Percentiles rank a stretch among this genome's conserved stretches.
Evolutionary conservation across 2,797 vertebrate genomes (phyloP).

Genomic region (Rhynchonycteris naso): DNA sequence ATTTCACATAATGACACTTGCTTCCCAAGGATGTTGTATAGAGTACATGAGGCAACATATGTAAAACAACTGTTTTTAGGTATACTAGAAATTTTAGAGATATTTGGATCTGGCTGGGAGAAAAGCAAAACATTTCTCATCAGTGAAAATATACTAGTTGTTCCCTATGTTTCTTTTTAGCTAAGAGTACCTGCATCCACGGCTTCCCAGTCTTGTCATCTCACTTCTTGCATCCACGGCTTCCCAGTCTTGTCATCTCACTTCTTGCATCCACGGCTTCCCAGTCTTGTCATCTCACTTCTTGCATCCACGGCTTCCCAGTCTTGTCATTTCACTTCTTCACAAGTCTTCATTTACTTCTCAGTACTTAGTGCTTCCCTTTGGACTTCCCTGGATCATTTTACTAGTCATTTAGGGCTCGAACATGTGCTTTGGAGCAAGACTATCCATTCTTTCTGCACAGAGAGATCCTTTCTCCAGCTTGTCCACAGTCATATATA

Average conservation of each 20-base stretch:
- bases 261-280: neutral
- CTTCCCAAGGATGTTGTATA: neutral
- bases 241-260: neutral
- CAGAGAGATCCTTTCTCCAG: neutral
- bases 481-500: neutral
- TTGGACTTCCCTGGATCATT: neutral
- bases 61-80: neutral
- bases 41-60: slow-evolving; percentile 3
- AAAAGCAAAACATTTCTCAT: neutral
- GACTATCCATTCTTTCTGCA: neutral
- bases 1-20: neutral
- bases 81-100: neutral
- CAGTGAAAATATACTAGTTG: slow-evolving; percentile 4
- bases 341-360: neutral
- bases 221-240: neutral
- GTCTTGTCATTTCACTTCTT: neutral
- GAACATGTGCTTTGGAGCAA: neutral
- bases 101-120: neutral
- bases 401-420: neutral
- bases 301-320: neutral
- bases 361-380: neutral
- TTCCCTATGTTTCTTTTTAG: slow-evolving; percentile 14
- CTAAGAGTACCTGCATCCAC: neutral
- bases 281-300: neutral
- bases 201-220: neutral